phyloP scores from a whole-genome alignment of 2,113 vertebrate species.

The rat (Rattus norvegicus) region GRCr8 NC_086039.1:136771501-136772000 shows the following conservation, averaged over 20 bases:
- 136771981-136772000: background rate
- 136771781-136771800: too few species aligned
- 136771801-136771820: too few species aligned
- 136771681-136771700: background rate
- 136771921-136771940: background rate
- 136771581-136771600: background rate
- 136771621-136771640: conserved; percentile 8
- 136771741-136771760: too few species aligned
- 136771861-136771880: too few species aligned
- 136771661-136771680: conserved; percentile 18
- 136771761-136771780: too few species aligned
- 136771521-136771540: background rate
- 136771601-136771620: conserved; percentile 3
- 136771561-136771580: conserved; percentile 29
- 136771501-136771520: background rate
- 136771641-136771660: conserved; percentile 18
- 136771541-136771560: background rate
- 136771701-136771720: too few species aligned
- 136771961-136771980: background rate
- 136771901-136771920: background rate
- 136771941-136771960: background rate
- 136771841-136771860: too few species aligned
- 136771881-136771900: background rate
- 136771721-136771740: too few species aligned
- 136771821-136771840: too few species aligned